These are phyloP conservation scores for Polydesmus complanatus DNA, from an alignment of 2,888 invertebrate species.

Conservation along the genomic window DNA sequence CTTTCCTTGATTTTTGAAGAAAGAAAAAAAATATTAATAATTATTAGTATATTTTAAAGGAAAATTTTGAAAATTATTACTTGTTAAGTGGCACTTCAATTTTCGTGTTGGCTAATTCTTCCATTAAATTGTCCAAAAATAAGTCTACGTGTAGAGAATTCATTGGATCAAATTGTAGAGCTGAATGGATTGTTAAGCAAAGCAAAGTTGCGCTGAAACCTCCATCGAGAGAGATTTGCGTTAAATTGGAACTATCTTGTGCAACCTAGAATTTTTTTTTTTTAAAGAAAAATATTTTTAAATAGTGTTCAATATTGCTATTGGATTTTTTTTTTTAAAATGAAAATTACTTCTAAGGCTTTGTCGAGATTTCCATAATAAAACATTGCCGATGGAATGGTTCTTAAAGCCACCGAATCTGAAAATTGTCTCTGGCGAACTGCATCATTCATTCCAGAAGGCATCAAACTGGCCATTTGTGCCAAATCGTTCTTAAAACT, in stretches of 20 bases:
- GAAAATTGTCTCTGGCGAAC: constrained; percentile 2
- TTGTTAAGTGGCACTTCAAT: not conserved
- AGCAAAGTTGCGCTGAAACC: constrained; percentile 12
- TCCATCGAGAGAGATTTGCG: constrained; percentile 6
- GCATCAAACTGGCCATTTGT: not conserved
- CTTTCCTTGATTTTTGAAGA: not conserved
- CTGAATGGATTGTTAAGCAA: constrained; percentile 14
- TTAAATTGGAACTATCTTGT: constrained; percentile 7
- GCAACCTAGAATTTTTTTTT: constrained; percentile 14
- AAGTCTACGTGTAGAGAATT: constrained; percentile 10
- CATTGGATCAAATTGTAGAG: constrained; percentile 15
- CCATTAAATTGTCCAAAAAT: constrained; percentile 16
- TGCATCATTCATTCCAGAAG: not conserved
- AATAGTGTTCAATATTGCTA: not conserved
- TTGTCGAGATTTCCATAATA: constrained; percentile 16
- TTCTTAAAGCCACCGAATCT: constrained; percentile 13
- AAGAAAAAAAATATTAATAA: not conserved
- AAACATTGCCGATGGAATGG: constrained; percentile 16
- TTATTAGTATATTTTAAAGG: too few relatives aligned
- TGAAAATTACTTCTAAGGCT: constrained; percentile 14
- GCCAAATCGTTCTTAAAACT: too few relatives aligned
- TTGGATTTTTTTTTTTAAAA: too few relatives aligned
- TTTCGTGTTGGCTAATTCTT: constrained; percentile 12
- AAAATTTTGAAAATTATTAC: too few relatives aligned
- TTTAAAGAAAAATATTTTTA: not conserved